These are phyloP conservation scores for Typhlomys cinereus DNA, from an alignment of 2,113 vertebrate genomes.

Conservation along the genomic window DNA sequence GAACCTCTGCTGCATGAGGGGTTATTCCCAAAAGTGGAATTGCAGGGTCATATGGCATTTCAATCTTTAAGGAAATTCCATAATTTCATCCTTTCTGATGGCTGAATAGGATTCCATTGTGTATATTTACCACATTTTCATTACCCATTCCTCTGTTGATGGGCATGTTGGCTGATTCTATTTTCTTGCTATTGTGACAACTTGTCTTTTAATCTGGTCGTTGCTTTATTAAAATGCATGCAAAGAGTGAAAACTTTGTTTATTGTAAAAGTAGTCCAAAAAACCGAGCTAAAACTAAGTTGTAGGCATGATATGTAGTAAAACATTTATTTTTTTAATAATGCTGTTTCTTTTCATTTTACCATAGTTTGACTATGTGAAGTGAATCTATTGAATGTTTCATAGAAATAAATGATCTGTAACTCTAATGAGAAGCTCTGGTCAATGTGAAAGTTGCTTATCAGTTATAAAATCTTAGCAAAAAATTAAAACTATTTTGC, in stretches of 20 bases:
- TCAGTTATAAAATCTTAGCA: constrained; percentile 4
- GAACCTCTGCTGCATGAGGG: no score
- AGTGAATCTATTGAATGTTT: not conserved
- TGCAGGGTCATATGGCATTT: no score
- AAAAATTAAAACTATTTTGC: not conserved
- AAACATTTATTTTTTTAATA: not conserved
- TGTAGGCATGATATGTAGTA: not conserved
- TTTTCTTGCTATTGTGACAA: no score
- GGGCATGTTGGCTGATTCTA: no score
- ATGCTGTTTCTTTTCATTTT: not conserved
- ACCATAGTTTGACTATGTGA: not conserved
- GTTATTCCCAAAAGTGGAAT: no score
- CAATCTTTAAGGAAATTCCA: no score
- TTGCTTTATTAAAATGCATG: not conserved
- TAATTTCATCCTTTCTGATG: no score
- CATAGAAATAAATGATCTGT: not conserved
- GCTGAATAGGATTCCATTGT: no score
- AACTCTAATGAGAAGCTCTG: not conserved
- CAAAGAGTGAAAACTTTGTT: not conserved
- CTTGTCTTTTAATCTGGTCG: not conserved
- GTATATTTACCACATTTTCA: no score
- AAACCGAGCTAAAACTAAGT: not conserved
- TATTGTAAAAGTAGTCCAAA: constrained; percentile 35
- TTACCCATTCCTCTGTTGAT: no score
- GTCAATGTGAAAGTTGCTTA: not conserved